Evolutionary conservation across 2,113 vertebrate species (phyloP).

Genomic region (Eubucco bourcierii): DNA sequence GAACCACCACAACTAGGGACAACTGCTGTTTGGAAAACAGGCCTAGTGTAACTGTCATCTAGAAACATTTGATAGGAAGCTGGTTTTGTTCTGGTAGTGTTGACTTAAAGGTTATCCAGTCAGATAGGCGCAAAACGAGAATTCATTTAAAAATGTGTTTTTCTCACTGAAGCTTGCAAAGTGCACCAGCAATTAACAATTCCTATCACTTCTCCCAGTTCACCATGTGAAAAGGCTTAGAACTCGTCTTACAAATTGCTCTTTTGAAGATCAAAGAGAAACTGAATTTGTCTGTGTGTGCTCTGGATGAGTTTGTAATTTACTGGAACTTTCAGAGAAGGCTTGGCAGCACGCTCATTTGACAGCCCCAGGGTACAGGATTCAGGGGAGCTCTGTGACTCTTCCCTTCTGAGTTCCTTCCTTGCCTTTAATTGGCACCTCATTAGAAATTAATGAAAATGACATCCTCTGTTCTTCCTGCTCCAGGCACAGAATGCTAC

Average conservation of each 20-base stretch:
- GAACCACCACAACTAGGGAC: not conserved
- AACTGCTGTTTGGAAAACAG: not conserved
- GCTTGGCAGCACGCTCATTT: constrained; percentile 59
- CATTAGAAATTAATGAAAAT: constrained; percentile 89
- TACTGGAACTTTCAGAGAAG: constrained; percentile 79
- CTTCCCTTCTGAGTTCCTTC: constrained; percentile 76
- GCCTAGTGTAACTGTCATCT: constrained; percentile 25
- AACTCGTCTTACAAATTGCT: constrained; percentile 84
- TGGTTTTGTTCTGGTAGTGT: constrained; percentile 25
- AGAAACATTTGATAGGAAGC: constrained; percentile 39
- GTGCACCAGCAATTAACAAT: constrained; percentile 78
- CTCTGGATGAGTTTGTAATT: constrained; percentile 78
- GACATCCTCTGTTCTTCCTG: constrained; percentile 84
- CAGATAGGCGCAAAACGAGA: constrained; percentile 57
- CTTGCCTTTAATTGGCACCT: constrained; percentile 85
- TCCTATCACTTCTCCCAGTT: constrained; percentile 75
- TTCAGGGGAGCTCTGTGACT: constrained; percentile 75
- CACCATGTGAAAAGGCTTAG: constrained; percentile 72
- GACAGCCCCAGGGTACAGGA: constrained; percentile 75
- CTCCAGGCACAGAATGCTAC: constrained; percentile 77
- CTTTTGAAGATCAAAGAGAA: constrained; percentile 85
- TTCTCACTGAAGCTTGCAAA: constrained; percentile 55
- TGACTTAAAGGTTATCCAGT: constrained; percentile 74
- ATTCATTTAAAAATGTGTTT: constrained; percentile 65
- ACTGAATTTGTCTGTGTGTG: constrained; percentile 73